Evolutionary conservation across 1,140 invertebrate species (phyloP).

Genomic region (Diorhabda sublineata): DNA sequence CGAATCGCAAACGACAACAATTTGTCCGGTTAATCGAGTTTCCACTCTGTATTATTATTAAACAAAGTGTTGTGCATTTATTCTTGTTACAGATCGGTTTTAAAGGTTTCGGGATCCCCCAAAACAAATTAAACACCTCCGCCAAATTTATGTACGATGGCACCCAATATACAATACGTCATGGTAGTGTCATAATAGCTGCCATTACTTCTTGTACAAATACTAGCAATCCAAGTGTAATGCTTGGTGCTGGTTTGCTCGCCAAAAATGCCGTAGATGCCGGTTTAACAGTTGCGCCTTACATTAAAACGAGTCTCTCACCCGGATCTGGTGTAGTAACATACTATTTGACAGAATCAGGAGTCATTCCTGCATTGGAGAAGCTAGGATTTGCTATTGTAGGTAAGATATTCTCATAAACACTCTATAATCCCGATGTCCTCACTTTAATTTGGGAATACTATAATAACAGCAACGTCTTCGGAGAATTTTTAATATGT

Average conservation of each 20-base stretch:
- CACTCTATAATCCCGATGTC: too few relatives aligned
- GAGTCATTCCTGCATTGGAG: slow-evolving; percentile 81
- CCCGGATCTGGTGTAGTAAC: slow-evolving; percentile 97
- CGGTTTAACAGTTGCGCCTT: slow-evolving; percentile 84
- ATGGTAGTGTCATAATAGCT: slow-evolving; percentile 94
- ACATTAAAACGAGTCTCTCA: slow-evolving; percentile 94
- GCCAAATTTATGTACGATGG: slow-evolving; percentile 78
- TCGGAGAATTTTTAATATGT: too few relatives aligned
- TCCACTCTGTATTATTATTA: too few relatives aligned
- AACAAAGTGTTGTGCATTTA: background rate
- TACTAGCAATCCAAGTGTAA: slow-evolving; percentile 96
- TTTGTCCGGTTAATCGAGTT: too few relatives aligned
- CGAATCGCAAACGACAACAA: too few relatives aligned
- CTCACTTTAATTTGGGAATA: too few relatives aligned
- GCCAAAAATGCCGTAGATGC: slow-evolving; percentile 93
- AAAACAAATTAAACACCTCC: slow-evolving; percentile 60
- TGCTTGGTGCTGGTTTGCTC: slow-evolving; percentile 90
- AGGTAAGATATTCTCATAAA: background rate
- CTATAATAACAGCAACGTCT: too few relatives aligned
- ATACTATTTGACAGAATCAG: slow-evolving; percentile 83
- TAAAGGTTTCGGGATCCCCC: slow-evolving; percentile 85
- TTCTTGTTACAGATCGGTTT: slow-evolving; percentile 72
- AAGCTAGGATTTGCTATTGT: slow-evolving; percentile 86
- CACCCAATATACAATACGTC: slow-evolving; percentile 76
- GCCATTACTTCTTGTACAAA: slow-evolving; percentile 98